Conservation (phyloP, 2,797 vertebrate genomes). For the Leucoraja ocellata region DNA sequence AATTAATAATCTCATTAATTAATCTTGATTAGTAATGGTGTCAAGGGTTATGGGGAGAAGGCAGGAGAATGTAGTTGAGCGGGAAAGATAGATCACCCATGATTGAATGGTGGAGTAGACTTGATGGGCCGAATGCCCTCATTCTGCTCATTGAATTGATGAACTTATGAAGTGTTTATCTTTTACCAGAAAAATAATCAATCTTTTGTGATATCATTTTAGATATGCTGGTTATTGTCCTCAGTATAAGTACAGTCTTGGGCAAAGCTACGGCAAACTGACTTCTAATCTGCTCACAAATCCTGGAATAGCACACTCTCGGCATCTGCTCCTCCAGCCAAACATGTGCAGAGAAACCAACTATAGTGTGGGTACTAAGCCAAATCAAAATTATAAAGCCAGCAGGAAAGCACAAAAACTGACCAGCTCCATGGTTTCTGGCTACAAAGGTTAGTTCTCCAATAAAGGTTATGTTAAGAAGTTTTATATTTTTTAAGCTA, state of each 20-base stretch:
- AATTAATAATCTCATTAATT: no score
- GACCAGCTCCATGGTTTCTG: slow-evolving; percentile 55
- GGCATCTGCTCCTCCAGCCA: slow-evolving; percentile 49
- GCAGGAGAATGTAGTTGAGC: no score
- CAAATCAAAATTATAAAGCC: neutral
- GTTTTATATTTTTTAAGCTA: neutral
- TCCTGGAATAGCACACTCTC: slow-evolving; percentile 47
- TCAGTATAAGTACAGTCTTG: slow-evolving; percentile 61
- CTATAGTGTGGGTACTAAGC: slow-evolving; percentile 26
- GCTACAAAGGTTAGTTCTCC: slow-evolving; percentile 63
- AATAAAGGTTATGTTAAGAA: neutral
- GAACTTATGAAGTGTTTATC: neutral
- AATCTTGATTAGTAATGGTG: no score
- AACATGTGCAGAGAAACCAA: neutral
- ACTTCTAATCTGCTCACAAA: slow-evolving; percentile 57
- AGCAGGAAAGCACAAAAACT: slow-evolving; percentile 41
- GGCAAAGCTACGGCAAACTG: slow-evolving; percentile 60
- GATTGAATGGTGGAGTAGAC: no score
- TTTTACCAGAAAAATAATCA: neutral
- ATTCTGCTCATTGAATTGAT: no score
- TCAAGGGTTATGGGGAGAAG: no score
- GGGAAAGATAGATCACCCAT: no score
- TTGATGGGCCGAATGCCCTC: no score
- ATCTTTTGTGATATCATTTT: neutral
- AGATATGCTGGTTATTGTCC: slow-evolving; percentile 70